Base-by-base conservation (phyloP, 2,888 invertebrate genomes). In the Pemphredon lugubris region DNA sequence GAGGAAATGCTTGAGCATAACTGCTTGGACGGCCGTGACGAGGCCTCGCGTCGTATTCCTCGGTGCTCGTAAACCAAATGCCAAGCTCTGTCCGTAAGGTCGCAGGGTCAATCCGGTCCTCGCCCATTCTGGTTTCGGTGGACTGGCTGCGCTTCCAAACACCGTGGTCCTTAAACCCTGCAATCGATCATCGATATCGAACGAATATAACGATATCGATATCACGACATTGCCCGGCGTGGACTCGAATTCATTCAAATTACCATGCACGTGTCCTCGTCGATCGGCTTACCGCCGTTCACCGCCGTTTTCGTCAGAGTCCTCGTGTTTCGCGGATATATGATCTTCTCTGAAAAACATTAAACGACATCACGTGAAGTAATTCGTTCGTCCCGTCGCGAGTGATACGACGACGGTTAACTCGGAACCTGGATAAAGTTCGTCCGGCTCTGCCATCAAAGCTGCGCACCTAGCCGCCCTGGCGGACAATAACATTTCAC, bases 121-220 rank as follows among this genome's bases (percentile, higher is more conserved):
- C 16, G 93, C 90, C 95, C 95, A 95, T 87, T 95, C 95, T 0
- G 93, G 93, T 13, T 94, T 91, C n/a, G 94, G 93, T 1, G 94
- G 94, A 64, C 93, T 93, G 0, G 93, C 92, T 0, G 94, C 91
- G 0, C 93, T 92, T 1, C 94, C 94, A 83, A 95, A 95, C 4
- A 93, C 92, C 32, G 93, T 88, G 48, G 92, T 89, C 1, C 95
- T 92, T 2, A 95, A 89, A 37, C 92, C 92, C 94, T 94, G 9
- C 0, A 39, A 42, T 7, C 5, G 5, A 45, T n/a, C n/a, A n/a
- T n/a, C n/a, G n/a, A n/a, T n/a, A n/a, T n/a, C n/a, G n/a, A n/a
- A n/a, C n/a, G n/a, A n/a, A n/a, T n/a, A n/a, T n/a, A n/a, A n/a
- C n/a, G n/a, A n/a, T n/a, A n/a, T n/a, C n/a, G n/a, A n/a, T n/a